Percentiles rank a stretch among this genome's conserved stretches.
phyloP scores from a whole-genome alignment of 2,113 vertebrate genomes.

The Maccullochella peelii region DNA sequence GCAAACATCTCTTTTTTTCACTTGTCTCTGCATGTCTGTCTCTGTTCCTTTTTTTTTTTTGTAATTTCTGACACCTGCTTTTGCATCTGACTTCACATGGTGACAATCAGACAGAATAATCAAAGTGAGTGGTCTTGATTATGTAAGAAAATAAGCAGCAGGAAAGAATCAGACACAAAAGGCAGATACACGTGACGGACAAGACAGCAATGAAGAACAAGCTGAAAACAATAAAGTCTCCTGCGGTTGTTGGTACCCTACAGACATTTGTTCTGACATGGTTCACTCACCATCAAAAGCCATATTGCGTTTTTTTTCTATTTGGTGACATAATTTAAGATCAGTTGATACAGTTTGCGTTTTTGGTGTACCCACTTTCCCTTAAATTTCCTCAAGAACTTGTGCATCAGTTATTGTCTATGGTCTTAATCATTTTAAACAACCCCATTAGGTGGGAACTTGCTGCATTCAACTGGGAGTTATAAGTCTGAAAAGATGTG shows the following conservation, averaged over 20 bases:
- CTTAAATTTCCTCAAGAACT: neutral
- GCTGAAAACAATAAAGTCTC: neutral
- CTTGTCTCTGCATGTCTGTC: neutral
- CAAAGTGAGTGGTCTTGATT: neutral
- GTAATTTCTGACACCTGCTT: conserved; percentile 2
- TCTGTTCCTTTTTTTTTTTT: neutral
- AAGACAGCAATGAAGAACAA: neutral
- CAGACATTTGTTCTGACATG: neutral
- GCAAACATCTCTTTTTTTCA: conserved; percentile 3
- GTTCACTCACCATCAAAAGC: neutral
- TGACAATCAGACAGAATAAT: conserved; percentile 7
- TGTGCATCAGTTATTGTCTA: no score
- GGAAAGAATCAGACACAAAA: neutral
- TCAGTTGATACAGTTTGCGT: neutral
- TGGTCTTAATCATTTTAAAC: no score
- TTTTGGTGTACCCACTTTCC: neutral
- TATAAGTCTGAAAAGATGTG: neutral
- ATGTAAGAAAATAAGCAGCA: neutral
- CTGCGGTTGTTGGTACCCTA: neutral
- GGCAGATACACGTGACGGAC: neutral
- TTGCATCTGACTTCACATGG: neutral
- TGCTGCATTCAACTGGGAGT: neutral
- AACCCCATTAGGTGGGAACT: neutral
- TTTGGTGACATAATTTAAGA: neutral
- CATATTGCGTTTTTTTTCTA: neutral